A percentile compares a stretch with the other conserved stretches of the same genome.
These are phyloP conservation scores for Cotesia typhae DNA, from an alignment of 1,140 invertebrate species.

Conservation along the genomic window DNA sequence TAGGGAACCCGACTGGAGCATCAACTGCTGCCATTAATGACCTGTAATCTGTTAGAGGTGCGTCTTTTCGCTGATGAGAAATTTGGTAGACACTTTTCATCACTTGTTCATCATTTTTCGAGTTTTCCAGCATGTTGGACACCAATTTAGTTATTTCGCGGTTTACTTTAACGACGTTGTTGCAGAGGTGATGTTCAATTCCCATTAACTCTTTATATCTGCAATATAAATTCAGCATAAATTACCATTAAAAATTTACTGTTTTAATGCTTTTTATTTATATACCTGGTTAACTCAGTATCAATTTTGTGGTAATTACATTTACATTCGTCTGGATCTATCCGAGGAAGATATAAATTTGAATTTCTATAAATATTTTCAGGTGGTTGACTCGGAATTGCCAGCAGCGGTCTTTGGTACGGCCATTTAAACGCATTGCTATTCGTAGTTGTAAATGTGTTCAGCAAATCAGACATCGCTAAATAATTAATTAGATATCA, in stretches of 20 bases:
- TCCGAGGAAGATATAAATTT: constrained; percentile 42
- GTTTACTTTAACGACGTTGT: constrained; percentile 65
- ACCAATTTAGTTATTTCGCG: constrained; percentile 68
- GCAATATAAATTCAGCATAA: constrained; percentile 60
- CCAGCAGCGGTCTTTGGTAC: constrained; percentile 65
- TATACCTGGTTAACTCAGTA: constrained; percentile 41
- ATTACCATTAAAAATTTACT: not conserved
- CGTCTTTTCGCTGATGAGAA: constrained; percentile 66
- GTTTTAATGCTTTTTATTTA: not conserved
- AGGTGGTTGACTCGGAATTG: constrained; percentile 50
- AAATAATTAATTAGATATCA: not conserved
- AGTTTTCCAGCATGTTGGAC: constrained; percentile 68
- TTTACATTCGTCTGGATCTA: constrained; percentile 44
- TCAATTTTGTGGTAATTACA: constrained; percentile 43
- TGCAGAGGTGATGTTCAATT: constrained; percentile 66
- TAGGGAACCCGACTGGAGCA: constrained; percentile 57
- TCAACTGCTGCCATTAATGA: constrained; percentile 61
- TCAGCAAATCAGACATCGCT: constrained; percentile 38
- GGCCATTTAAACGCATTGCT: constrained; percentile 69
- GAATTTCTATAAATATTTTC: constrained; percentile 48
- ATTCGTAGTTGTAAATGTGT: constrained; percentile 62
- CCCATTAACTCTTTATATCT: constrained; percentile 69
- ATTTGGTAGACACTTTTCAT: constrained; percentile 71
- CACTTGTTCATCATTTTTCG: constrained; percentile 67
- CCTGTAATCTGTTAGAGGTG: constrained; percentile 55